Percentiles rank a stretch among this genome's conserved stretches.
These are phyloP conservation scores for Megaustenia siamemsis DNA, from an alignment of 2,888 invertebrate species.

Conservation along the genomic window DNA sequence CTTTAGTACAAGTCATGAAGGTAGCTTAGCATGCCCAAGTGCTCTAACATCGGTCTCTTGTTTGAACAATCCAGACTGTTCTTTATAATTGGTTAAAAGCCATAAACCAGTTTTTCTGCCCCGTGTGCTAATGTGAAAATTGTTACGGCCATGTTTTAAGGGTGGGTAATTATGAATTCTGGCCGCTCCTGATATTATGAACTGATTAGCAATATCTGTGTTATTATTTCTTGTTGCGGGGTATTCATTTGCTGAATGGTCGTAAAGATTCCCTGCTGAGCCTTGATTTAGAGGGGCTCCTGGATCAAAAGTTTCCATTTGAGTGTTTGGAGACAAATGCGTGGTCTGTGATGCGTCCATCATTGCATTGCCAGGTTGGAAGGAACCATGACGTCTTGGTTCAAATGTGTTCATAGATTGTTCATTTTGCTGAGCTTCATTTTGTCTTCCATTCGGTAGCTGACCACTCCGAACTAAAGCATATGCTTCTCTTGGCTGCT, in stretches of 20 bases:
- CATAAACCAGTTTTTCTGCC: too few species aligned
- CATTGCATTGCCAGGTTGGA: neutral
- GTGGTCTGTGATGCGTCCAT: neutral
- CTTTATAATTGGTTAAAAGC: too few species aligned
- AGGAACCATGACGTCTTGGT: neutral
- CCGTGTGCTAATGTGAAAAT: too few species aligned
- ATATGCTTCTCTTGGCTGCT: neutral
- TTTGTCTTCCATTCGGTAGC: neutral
- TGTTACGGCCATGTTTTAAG: too few species aligned
- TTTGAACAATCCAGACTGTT: too few species aligned
- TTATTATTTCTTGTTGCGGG: neutral
- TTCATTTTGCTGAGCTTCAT: neutral
- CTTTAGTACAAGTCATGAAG: too few species aligned
- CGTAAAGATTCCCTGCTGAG: neutral
- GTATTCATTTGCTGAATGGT: neutral
- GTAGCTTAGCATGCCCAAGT: too few species aligned
- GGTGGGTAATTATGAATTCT: conserved; percentile 4
- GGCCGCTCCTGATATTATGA: conserved; percentile 9
- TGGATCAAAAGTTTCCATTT: neutral
- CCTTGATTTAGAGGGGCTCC: neutral
- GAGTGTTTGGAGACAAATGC: neutral
- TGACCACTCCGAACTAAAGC: neutral
- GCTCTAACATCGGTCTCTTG: too few species aligned
- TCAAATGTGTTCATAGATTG: neutral
- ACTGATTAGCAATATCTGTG: too few species aligned